Conservation (phyloP, 2,888 invertebrate genomes). For the Orthosia incerta region DNA sequence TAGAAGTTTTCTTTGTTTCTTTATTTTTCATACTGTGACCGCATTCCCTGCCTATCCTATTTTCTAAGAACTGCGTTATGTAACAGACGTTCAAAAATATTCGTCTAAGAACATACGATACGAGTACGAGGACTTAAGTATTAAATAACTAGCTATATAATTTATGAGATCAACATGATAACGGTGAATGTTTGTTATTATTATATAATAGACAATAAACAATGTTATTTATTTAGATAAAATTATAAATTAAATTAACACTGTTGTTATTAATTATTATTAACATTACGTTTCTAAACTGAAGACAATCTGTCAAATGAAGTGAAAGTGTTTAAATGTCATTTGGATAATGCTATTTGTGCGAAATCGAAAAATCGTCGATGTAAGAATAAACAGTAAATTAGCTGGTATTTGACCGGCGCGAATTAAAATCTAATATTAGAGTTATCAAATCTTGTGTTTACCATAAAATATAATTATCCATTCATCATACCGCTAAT, state of each 20-base stretch:
- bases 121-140: too few species aligned
- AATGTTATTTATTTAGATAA: too few species aligned
- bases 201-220: too few species aligned
- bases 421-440: slow-evolving; percentile 19
- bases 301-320: slow-evolving; percentile 25
- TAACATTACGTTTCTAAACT: slow-evolving; percentile 44
- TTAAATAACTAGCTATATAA: too few species aligned
- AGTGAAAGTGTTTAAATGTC: slow-evolving; percentile 18
- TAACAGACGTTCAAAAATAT: slow-evolving; percentile 1
- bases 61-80: slow-evolving; percentile 9
- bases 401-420: slow-evolving; percentile 19
- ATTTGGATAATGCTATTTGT: slow-evolving; percentile 40
- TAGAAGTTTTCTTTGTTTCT: not conserved
- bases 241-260: not conserved
- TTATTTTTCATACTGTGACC: slow-evolving; percentile 21
- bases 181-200: too few species aligned
- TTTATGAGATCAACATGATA: too few species aligned
- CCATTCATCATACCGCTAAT: slow-evolving; percentile 81
- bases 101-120: slow-evolving; percentile 23
- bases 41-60: slow-evolving; percentile 40
- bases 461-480: slow-evolving; percentile 41
- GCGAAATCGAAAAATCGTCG: slow-evolving; percentile 41
- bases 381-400: slow-evolving; percentile 37
- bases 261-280: too few species aligned
- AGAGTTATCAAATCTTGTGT: slow-evolving; percentile 26